Percentiles rank a stretch among this genome's conserved stretches.
These are phyloP conservation scores for Oreochromis niloticus DNA, from an alignment of 2,113 vertebrate genomes.

Conservation along the genomic window DNA sequence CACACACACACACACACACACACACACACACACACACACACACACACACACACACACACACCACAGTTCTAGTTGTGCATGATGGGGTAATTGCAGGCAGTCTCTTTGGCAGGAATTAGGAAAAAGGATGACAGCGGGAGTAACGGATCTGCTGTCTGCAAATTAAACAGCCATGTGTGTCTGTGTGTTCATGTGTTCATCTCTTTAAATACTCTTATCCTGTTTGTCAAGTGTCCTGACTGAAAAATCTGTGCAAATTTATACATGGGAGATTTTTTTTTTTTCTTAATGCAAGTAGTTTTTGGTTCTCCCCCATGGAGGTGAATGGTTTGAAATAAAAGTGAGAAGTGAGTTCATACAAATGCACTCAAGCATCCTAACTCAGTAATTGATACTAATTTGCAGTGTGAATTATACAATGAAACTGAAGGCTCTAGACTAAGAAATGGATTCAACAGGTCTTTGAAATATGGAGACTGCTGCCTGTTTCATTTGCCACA, in stretches of 20 bases:
- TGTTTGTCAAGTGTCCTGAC: constrained; percentile 5
- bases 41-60: not conserved
- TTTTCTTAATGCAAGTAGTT: not conserved
- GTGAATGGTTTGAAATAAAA: constrained; percentile 1
- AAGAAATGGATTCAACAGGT: constrained; percentile 13
- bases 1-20: constrained; percentile 8
- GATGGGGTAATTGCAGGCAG: constrained; percentile 56
- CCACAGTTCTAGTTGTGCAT: constrained; percentile 24
- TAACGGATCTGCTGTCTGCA: constrained; percentile 39
- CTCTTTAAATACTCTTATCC: constrained; percentile 4
- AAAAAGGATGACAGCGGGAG: constrained; percentile 43
- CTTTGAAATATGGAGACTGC: constrained; percentile 12
- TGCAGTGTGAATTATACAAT: constrained; percentile 42
- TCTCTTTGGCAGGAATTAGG: constrained; percentile 54
- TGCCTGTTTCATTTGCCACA: not conserved
- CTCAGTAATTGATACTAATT: constrained; percentile 35
- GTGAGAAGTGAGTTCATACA: constrained; percentile 13
- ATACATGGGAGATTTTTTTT: not conserved
- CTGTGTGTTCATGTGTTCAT: constrained; percentile 7
- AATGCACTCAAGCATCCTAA: constrained; percentile 26
- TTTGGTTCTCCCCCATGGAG: not conserved
- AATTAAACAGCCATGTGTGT: constrained; percentile 44
- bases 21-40: not conserved
- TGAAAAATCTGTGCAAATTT: not conserved
- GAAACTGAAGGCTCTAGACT: constrained; percentile 20